A percentile compares a stretch with the other conserved stretches of the same genome.
Evolutionary conservation across 2,113 vertebrate species (phyloP).

Genomic region (Bambusicola thoracicus): DNA sequence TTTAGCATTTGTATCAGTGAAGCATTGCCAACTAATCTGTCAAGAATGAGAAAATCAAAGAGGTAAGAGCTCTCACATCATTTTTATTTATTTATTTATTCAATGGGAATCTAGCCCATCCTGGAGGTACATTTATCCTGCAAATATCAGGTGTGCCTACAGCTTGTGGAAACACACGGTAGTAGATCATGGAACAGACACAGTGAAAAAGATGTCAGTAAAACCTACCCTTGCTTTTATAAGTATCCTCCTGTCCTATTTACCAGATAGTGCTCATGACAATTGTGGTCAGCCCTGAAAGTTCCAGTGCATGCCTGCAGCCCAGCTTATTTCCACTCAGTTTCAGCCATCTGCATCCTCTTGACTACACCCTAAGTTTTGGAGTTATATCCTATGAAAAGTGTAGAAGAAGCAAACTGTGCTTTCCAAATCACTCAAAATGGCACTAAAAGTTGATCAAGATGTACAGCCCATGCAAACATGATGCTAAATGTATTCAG

Average conservation of each 20-base stretch:
- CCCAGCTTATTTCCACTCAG: background rate
- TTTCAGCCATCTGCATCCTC: background rate
- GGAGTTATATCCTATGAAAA: background rate
- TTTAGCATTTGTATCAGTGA: background rate
- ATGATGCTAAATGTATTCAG: background rate
- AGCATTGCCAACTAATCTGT: background rate
- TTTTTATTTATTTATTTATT: background rate
- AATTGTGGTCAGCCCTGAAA: background rate
- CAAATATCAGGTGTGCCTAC: background rate
- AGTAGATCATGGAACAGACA: background rate
- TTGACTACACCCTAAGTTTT: background rate
- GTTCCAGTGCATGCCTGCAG: background rate
- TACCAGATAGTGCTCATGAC: background rate
- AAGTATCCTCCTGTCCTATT: background rate
- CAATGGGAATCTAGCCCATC: background rate
- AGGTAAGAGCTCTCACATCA: background rate
- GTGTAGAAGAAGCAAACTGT: background rate
- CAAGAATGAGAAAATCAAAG: background rate
- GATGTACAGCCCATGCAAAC: background rate
- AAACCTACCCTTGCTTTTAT: background rate
- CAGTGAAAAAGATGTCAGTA: background rate
- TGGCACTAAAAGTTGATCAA: background rate
- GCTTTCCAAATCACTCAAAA: background rate
- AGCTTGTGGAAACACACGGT: background rate
- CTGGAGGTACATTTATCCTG: background rate